Conservation (phyloP, 2,888 invertebrate genomes). For the Tetanocera ferruginea region DNA sequence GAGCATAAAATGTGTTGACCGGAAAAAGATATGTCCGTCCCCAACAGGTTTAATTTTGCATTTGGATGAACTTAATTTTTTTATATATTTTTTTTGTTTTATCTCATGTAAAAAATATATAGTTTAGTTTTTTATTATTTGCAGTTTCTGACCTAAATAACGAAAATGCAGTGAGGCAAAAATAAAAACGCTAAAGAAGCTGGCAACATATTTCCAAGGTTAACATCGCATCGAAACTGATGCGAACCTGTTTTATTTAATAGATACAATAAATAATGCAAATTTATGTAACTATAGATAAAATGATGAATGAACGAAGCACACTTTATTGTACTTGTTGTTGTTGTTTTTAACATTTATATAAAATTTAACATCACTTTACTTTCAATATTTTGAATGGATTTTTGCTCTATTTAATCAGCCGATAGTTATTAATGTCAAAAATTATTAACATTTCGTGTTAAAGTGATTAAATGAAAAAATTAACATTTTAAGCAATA, state of each 20-base stretch:
- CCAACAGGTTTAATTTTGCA: conserved; percentile 15
- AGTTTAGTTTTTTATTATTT: neutral
- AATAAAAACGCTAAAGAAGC: neutral
- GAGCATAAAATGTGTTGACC: too few relatives aligned
- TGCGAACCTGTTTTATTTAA: conserved; percentile 1
- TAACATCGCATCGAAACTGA: conserved; percentile 8
- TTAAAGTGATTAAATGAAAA: neutral
- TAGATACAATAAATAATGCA: conserved; percentile 30
- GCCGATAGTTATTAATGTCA: neutral
- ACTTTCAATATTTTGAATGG: neutral
- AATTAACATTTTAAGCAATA: neutral
- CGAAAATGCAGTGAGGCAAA: conserved; percentile 18
- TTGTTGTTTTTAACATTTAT: neutral
- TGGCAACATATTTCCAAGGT: conserved; percentile 32
- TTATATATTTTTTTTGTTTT: neutral
- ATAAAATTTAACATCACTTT: neutral
- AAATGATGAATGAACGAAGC: conserved; percentile 18
- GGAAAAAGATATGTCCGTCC: neutral
- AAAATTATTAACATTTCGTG: too few relatives aligned
- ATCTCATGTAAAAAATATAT: neutral
- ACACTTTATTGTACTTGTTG: neutral
- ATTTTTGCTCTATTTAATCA: conserved; percentile 21
- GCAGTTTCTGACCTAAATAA: conserved; percentile 29
- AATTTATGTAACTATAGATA: conserved; percentile 34
- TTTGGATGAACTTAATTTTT: neutral